A percentile compares a stretch with the other conserved stretches of the same genome.
Conservation (phyloP, 2,113 vertebrate species). For the Amphiprion ocellaris region DNA sequence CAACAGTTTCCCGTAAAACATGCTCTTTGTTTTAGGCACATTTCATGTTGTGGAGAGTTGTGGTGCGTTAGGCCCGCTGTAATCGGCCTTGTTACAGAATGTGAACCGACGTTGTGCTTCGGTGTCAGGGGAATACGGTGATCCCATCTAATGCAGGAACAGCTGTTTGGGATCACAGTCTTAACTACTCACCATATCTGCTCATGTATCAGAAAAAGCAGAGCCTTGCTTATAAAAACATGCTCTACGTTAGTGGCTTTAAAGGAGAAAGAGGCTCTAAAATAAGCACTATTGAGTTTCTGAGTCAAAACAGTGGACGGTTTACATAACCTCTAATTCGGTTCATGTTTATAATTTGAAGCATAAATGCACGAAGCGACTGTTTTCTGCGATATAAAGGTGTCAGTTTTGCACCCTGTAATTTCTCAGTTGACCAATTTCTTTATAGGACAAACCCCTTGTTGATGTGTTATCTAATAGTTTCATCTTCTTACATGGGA, state of each 20-base stretch:
- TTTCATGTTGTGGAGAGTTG: slow-evolving; percentile 16
- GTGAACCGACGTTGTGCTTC: slow-evolving; percentile 62
- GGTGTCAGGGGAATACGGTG: slow-evolving; percentile 71
- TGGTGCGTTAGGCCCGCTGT: slow-evolving; percentile 46
- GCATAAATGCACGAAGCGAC: slow-evolving; percentile 20
- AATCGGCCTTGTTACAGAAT: slow-evolving; percentile 76
- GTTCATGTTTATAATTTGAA: slow-evolving; percentile 51
- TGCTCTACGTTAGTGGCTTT: slow-evolving; percentile 56
- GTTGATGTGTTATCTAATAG: background rate
- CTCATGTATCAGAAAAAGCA: slow-evolving; percentile 68
- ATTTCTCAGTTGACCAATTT: slow-evolving; percentile 23
- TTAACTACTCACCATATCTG: slow-evolving; percentile 77
- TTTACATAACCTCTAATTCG: slow-evolving; percentile 38
- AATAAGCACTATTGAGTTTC: slow-evolving; percentile 54
- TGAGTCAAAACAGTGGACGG: slow-evolving; percentile 42
- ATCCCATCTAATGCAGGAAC: slow-evolving; percentile 81
- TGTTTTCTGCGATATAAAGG: slow-evolving; percentile 18
- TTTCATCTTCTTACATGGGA: too few relatives aligned
- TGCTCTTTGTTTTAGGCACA: background rate
- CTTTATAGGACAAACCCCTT: slow-evolving; percentile 2
- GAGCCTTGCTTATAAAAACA: slow-evolving; percentile 72
- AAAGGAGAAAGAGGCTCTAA: slow-evolving; percentile 59
- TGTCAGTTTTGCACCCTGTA: slow-evolving; percentile 16
- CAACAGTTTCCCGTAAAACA: background rate
- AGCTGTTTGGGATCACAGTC: slow-evolving; percentile 82